phyloP scores from a whole-genome alignment of 2,888 invertebrate species.

The Andrena haemorrhoa region DNA sequence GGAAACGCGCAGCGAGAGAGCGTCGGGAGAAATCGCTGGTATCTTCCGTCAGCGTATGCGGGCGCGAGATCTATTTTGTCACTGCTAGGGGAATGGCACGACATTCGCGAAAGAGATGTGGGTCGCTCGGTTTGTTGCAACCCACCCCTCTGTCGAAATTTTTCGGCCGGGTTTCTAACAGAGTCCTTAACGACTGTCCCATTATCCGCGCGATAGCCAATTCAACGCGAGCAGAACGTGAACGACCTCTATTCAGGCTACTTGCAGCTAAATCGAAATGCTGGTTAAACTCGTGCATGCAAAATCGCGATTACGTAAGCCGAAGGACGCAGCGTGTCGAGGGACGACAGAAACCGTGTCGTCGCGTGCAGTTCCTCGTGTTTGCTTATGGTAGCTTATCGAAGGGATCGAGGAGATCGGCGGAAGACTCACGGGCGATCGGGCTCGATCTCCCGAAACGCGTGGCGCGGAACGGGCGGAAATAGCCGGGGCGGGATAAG shows the following conservation, averaged over 20 bases:
- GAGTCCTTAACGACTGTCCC: not conserved
- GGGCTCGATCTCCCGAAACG: not conserved
- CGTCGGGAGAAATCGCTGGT: constrained; percentile 5
- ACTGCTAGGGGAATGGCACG: too few relatives aligned
- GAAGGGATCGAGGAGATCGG: not conserved
- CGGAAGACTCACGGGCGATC: not conserved
- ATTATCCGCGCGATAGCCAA: not conserved
- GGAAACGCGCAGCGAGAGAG: too few relatives aligned
- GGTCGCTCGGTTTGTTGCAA: not conserved
- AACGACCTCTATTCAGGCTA: not conserved
- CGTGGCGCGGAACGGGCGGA: constrained; percentile 20
- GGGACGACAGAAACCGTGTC: not conserved
- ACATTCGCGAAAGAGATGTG: not conserved
- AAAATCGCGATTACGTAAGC: constrained; percentile 56
- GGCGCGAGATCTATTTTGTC: not conserved
- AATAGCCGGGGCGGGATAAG: constrained; percentile 29
- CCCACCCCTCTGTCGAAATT: constrained; percentile 4
- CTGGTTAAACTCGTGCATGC: not conserved
- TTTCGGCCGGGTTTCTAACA: not conserved
- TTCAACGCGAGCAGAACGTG: not conserved
- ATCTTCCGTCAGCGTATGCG: constrained; percentile 18
- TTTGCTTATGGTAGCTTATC: too few relatives aligned
- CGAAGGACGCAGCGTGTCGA: constrained; percentile 59
- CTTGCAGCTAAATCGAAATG: not conserved
- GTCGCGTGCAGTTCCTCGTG: not conserved